A percentile compares a stretch with the other conserved stretches of the same genome.
These are phyloP conservation scores for Chymomyza procnemis DNA, from an alignment of 2,888 invertebrate genomes.

Conservation along the genomic window DNA sequence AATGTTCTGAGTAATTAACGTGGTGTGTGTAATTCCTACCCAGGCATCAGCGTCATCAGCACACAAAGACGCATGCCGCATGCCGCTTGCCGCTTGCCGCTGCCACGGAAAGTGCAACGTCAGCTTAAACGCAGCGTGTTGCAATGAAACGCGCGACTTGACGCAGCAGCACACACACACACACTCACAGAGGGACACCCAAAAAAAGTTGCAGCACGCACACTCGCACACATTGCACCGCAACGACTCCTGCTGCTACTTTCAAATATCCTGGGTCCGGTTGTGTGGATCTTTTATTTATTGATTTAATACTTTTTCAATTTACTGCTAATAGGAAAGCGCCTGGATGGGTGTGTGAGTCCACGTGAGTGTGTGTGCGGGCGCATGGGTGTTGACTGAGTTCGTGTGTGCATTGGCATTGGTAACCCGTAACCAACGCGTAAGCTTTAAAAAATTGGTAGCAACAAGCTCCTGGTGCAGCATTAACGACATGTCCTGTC, in stretches of 20 bases:
- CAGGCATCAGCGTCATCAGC: neutral
- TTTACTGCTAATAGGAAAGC: constrained; percentile 70
- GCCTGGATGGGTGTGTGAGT: constrained; percentile 19
- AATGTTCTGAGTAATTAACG: constrained; percentile 71
- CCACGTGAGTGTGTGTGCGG: constrained; percentile 27
- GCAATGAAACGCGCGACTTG: neutral
- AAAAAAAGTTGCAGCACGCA: constrained; percentile 43
- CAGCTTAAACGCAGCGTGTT: constrained; percentile 35
- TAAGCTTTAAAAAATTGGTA: neutral
- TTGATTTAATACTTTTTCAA: constrained; percentile 71
- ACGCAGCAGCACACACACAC: constrained; percentile 18
- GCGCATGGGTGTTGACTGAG: constrained; percentile 14
- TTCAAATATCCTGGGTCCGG: constrained; percentile 14
- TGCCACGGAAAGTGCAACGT: constrained; percentile 57
- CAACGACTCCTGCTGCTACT: neutral
- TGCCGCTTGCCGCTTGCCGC: neutral
- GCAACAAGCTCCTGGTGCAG: neutral
- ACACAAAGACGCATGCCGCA: neutral
- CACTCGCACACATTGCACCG: constrained; percentile 21
- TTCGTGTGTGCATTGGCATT: neutral
- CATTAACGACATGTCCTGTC: neutral
- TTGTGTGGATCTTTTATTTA: constrained; percentile 65
- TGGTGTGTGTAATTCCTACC: constrained; percentile 66
- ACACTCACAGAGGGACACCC: no score
- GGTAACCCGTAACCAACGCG: neutral